phyloP scores from a whole-genome alignment of 2,797 vertebrate species.

The Argya squamiceps region DNA sequence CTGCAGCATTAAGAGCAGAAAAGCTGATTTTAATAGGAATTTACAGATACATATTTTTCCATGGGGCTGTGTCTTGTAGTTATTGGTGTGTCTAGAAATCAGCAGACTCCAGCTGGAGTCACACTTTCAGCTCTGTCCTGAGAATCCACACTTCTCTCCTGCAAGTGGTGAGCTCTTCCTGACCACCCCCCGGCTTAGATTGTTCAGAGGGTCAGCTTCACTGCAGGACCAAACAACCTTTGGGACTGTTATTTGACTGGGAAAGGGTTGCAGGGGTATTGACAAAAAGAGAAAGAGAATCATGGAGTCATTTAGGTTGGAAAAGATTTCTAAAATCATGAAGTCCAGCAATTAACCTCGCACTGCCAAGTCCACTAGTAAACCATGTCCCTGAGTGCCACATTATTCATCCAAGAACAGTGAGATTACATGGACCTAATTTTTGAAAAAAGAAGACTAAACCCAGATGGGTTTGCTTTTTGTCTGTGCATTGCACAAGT shows the following conservation, averaged over 20 bases:
- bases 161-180: not conserved
- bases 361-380: not conserved
- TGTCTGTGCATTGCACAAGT: not conserved
- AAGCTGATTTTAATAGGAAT: not conserved
- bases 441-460: not conserved
- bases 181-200: not conserved
- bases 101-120: not conserved
- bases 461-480: not conserved
- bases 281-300: not conserved
- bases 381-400: not conserved
- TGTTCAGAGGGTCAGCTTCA: not conserved
- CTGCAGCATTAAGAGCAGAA: not conserved
- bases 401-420: not conserved
- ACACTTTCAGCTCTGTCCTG: not conserved
- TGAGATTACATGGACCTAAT: not conserved
- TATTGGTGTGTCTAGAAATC: not conserved
- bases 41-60: not conserved
- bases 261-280: not conserved
- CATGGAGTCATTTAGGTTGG: not conserved
- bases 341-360: fast-evolving
- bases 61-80: not conserved
- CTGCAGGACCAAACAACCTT: not conserved
- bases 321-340: not conserved
- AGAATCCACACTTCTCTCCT: not conserved
- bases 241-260: not conserved